Conservation (phyloP, 2,888 invertebrate species). For the Argynnis bischoffii region DNA sequence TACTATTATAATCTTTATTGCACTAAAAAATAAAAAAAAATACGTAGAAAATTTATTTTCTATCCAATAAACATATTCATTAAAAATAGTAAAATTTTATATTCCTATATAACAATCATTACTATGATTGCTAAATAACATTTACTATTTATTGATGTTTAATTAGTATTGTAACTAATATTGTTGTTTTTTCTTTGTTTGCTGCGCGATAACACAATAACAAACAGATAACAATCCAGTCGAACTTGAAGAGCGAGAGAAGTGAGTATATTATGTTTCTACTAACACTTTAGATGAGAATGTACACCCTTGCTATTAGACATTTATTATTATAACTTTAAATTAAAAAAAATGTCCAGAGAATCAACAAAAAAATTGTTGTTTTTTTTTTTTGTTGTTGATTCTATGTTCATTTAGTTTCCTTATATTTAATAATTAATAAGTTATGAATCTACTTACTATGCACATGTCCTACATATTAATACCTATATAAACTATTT, state of each 20-base stretch:
- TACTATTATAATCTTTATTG: too few species aligned
- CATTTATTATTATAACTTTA: neutral
- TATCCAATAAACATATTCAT: too few species aligned
- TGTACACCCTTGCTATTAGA: constrained; percentile 24
- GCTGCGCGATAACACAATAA: constrained; percentile 69
- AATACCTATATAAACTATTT: constrained; percentile 5
- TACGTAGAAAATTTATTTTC: too few species aligned
- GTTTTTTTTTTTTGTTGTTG: constrained; percentile 13
- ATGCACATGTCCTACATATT: constrained; percentile 6
- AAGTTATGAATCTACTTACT: neutral
- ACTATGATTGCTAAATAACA: too few species aligned
- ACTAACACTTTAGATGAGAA: constrained; percentile 32
- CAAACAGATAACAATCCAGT: constrained; percentile 89
- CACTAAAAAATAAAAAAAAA: too few species aligned
- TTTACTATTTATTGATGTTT: too few species aligned
- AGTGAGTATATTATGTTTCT: constrained; percentile 84
- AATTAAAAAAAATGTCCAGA: constrained; percentile 1
- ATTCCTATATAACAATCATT: too few species aligned
- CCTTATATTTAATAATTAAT: neutral
- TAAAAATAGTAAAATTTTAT: too few species aligned
- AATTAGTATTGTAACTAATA: constrained; percentile 35
- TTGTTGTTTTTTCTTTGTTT: constrained; percentile 64
- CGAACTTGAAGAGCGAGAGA: constrained; percentile 92
- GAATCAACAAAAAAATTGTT: constrained; percentile 16
- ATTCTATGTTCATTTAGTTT: constrained; percentile 16